These are phyloP conservation scores for Xerus rutilus DNA, from an alignment of 2,797 vertebrate genomes.

Conservation along the genomic window DNA sequence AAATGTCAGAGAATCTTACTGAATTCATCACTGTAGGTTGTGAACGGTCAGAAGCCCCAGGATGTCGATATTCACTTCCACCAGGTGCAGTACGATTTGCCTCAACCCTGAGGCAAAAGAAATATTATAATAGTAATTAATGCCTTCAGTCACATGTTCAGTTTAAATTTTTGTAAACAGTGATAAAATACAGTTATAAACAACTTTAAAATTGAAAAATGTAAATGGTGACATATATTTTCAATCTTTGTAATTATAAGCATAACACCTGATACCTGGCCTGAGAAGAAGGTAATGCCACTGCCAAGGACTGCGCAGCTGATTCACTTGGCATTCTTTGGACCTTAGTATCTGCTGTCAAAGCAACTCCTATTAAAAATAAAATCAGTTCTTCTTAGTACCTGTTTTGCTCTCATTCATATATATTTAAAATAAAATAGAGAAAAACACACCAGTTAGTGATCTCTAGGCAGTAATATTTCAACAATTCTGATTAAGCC, in stretches of 20 bases:
- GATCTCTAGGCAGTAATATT: background rate
- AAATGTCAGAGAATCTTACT: constrained; percentile 86
- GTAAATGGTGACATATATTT: background rate
- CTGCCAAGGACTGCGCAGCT: constrained; percentile 94
- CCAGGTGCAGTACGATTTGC: constrained; percentile 92
- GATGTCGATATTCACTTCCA: constrained; percentile 94
- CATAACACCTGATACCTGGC: constrained; percentile 90
- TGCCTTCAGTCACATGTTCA: background rate
- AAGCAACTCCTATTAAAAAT: constrained; percentile 91
- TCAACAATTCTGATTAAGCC: background rate
- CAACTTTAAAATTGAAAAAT: background rate
- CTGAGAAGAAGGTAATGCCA: constrained; percentile 94
- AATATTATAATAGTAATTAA: background rate
- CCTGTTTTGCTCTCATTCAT: background rate
- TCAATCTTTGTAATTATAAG: background rate
- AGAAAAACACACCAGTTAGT: background rate
- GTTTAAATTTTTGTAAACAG: background rate
- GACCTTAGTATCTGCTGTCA: constrained; percentile 96
- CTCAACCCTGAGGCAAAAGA: constrained; percentile 90
- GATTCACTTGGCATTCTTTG: constrained; percentile 98
- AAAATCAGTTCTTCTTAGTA: background rate
- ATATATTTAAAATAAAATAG: background rate
- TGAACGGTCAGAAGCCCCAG: constrained; percentile 92
- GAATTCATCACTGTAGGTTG: constrained; percentile 90
- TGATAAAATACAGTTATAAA: background rate